Conservation (phyloP, 2,797 vertebrate genomes). For the Cottoperca gobio region DNA sequence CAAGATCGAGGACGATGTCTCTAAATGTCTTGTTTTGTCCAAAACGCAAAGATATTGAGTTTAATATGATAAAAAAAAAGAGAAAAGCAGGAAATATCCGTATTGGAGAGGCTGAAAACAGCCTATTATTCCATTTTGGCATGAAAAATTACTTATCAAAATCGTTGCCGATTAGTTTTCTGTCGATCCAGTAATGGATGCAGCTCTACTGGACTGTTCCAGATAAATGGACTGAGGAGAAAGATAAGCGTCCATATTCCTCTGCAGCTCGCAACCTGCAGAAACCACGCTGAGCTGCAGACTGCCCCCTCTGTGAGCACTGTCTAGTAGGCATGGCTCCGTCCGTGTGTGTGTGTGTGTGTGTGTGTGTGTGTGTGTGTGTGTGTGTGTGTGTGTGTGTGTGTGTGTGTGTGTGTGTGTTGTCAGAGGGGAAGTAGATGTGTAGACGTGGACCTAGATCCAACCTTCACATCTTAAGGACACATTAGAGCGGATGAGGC, state of each 20-base stretch:
- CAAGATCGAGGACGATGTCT: too few relatives aligned
- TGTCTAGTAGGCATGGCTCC: slow-evolving; percentile 45
- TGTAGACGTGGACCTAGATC: slow-evolving; percentile 46
- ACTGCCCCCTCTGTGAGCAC: slow-evolving; percentile 36
- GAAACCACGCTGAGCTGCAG: slow-evolving; percentile 48
- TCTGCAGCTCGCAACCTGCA: slow-evolving; percentile 37
- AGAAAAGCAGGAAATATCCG: too few relatives aligned
- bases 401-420: slow-evolving; percentile 24
- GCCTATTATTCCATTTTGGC: too few relatives aligned
- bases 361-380: slow-evolving; percentile 17
- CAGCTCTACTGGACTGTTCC: slow-evolving; percentile 17
- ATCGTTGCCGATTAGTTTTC: too few relatives aligned
- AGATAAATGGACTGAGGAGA: slow-evolving; percentile 4
- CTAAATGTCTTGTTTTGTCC: too few relatives aligned
- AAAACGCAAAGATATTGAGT: too few relatives aligned
- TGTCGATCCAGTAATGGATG: too few relatives aligned
- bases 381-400: slow-evolving; percentile 19
- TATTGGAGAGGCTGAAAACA: too few relatives aligned
- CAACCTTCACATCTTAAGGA: slow-evolving; percentile 62
- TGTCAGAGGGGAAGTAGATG: slow-evolving; percentile 34
- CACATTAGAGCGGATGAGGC: slow-evolving; percentile 73
- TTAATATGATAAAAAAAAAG: too few relatives aligned
- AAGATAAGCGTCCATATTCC: slow-evolving; percentile 39
- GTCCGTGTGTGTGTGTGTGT: slow-evolving; percentile 47
- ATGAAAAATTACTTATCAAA: too few relatives aligned